Evolutionary conservation across 1,140 invertebrate genomes (phyloP).

Genomic region (Pinna nobilis): DNA sequence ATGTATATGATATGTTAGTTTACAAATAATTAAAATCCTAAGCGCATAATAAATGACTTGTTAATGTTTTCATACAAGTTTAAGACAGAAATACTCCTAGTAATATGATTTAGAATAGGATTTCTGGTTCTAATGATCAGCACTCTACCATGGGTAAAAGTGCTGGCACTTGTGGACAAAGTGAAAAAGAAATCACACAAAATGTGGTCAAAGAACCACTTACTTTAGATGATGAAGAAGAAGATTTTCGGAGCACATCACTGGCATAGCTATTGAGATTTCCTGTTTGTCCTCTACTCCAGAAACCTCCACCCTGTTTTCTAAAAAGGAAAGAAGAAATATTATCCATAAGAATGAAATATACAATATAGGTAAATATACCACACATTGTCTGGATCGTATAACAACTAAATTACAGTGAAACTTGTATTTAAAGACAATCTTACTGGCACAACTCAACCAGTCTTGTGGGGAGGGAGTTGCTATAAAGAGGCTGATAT

Average conservation of each 20-base stretch:
- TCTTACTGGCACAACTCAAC: neutral
- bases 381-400: too few relatives aligned
- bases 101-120: too few relatives aligned
- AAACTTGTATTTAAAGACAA: neutral
- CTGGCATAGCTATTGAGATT: constrained; percentile 66
- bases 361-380: too few relatives aligned
- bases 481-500: neutral
- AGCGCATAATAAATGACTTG: too few relatives aligned
- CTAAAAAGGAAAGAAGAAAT: constrained; percentile 45
- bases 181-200: too few relatives aligned
- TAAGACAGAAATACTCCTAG: too few relatives aligned
- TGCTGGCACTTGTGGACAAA: too few relatives aligned
- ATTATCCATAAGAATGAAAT: neutral
- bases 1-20: neutral
- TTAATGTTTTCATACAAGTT: too few relatives aligned
- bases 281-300: constrained; percentile 68
- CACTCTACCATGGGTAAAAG: too few relatives aligned
- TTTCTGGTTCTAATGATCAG: too few relatives aligned
- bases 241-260: constrained; percentile 58
- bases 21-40: too few relatives aligned
- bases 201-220: neutral
- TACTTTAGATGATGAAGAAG: constrained; percentile 37
- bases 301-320: constrained; percentile 67
- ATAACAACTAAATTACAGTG: too few relatives aligned
- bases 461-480: neutral